Evolutionary conservation across 2,113 vertebrate genomes (phyloP).

Genomic region (Myodes glareolus): DNA sequence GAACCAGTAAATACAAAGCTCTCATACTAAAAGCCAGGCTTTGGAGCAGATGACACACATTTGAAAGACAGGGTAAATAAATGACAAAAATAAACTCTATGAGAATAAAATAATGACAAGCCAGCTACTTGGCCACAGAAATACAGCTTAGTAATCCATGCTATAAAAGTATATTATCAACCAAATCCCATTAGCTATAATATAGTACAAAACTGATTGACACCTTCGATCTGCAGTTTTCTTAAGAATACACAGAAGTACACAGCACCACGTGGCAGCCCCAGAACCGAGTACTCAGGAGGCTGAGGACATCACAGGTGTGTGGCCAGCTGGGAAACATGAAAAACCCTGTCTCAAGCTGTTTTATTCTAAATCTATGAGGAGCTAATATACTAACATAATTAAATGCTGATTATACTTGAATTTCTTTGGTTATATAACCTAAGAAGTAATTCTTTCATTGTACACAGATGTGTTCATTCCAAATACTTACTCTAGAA

Average conservation of each 20-base stretch:
- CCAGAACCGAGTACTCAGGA: neutral
- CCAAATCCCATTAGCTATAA: constrained; percentile 28
- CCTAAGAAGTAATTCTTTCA: constrained; percentile 17
- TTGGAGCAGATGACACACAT: neutral
- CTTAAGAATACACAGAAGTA: constrained; percentile 19
- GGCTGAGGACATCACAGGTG: neutral
- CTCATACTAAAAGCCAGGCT: constrained; percentile 22
- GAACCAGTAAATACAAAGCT: constrained; percentile 23
- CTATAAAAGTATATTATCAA: constrained; percentile 16
- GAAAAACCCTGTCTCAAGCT: neutral
- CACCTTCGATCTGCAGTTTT: neutral
- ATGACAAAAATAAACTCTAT: neutral
- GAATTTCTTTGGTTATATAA: neutral
- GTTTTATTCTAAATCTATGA: neutral
- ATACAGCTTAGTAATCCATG: constrained; percentile 29
- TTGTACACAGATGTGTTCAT: neutral
- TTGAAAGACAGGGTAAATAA: constrained; percentile 19
- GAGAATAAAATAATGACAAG: constrained; percentile 42
- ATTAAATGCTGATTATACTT: neutral
- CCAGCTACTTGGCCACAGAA: neutral
- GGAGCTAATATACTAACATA: neutral
- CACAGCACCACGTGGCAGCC: neutral
- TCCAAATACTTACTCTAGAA: constrained; percentile 1
- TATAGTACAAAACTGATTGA: neutral
- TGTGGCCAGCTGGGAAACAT: neutral